Evolutionary conservation across 2,888 invertebrate genomes (phyloP), one percentile per base, ranked within the genome.

Genomic region (Caenorhabditis plicata): DNA sequence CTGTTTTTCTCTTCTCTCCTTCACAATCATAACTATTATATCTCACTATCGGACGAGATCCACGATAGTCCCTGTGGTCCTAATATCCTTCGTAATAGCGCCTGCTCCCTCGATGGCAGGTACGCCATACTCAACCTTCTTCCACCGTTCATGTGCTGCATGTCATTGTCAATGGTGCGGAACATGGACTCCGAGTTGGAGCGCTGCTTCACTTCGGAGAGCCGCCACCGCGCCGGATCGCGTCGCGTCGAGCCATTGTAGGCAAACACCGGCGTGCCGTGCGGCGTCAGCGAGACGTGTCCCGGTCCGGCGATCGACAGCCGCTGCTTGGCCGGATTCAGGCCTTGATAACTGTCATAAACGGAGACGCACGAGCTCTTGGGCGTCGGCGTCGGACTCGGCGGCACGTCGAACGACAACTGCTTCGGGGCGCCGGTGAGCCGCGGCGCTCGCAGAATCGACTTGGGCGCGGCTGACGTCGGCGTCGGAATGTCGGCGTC

Each of bases 61-160:
- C 74, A 75, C 27, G 57, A 58, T 13, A 76, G 50, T 32, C 73
- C 76, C 29, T 67, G 63, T 8, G 76, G 76, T 23, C 76, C 76
- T 7, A 76, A 58, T 51, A 76, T 76, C 35, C 66, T 64, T 38
- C 74, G 45, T 8, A 76, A 46, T 15, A 76, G 47, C 2, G 76
- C 76, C 43, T 73, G 70, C 47, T 76, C 71, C 31, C 68, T 62
- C 15, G 64, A 62, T 17, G 73, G 72, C 20, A 69, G 19, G 25
- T 65, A 65, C 3, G 69, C 69, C 69, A 69, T 69, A 25, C 56
- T 56, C 64, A 64, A 63, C 15, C 68, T 17, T 40, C 68, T 46
- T 20, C 62, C 62, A 4, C 56, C 62, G 23, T 57, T 55, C 22
- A 49, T 47, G n/a, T n/a, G n/a, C 46, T 53, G 32, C 32, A 61